Percentiles rank a stretch among this genome's conserved stretches.
Evolutionary conservation across 1,140 invertebrate genomes (phyloP).

Genomic region (Nasonia longicornis): DNA sequence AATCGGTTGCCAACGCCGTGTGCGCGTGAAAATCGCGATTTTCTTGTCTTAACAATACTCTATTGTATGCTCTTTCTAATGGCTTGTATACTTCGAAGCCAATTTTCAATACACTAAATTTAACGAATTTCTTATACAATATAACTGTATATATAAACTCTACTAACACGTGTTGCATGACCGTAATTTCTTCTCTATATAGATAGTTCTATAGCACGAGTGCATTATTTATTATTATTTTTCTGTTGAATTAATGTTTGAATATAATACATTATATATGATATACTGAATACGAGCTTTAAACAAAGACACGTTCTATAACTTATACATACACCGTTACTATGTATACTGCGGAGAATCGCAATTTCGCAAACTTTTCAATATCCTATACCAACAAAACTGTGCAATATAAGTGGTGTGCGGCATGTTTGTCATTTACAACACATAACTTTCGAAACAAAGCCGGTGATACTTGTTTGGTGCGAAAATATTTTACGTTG

Average conservation of each 20-base stretch:
- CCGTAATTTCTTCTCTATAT: conserved; percentile 16
- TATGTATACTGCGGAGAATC: background rate
- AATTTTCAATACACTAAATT: conserved; percentile 11
- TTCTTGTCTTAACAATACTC: background rate
- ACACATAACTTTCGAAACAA: background rate
- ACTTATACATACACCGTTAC: background rate
- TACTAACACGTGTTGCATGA: conserved; percentile 34
- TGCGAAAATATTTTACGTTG: background rate
- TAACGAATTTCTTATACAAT: background rate
- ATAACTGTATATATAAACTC: background rate
- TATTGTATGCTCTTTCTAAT: background rate
- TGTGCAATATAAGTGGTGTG: background rate
- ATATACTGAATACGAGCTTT: background rate
- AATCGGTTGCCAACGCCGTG: too few species aligned
- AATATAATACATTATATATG: background rate
- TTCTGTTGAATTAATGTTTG: conserved; percentile 13
- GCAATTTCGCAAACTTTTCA: background rate
- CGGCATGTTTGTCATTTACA: background rate
- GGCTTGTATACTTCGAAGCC: background rate
- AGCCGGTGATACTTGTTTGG: too few species aligned
- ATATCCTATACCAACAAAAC: background rate
- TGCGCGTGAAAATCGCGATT: background rate
- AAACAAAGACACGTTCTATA: background rate
- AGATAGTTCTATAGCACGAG: conserved; percentile 17
- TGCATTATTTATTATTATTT: conserved; percentile 26